Percentiles rank a stretch among this genome's conserved stretches.
These are phyloP conservation scores for Torymus texanus DNA, from an alignment of 2,888 invertebrate genomes.

Conservation along the genomic window DNA sequence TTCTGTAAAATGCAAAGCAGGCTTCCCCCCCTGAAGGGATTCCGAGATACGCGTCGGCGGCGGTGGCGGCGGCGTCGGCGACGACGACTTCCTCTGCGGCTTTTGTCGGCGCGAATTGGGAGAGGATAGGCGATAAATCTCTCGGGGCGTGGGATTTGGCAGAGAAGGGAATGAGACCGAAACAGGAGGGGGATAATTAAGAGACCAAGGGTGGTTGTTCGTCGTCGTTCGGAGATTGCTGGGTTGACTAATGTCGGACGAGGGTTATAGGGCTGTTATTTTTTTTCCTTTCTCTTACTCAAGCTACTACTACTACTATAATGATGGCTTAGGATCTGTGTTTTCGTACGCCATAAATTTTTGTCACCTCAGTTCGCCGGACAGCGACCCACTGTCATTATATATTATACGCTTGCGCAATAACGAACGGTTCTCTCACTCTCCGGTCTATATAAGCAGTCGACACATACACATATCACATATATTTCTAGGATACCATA, in stretches of 20 bases:
- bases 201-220: background rate
- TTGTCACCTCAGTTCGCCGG: too few species aligned
- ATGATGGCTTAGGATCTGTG: too few species aligned
- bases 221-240: constrained; percentile 11
- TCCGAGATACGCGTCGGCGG: constrained; percentile 21
- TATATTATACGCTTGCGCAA: too few species aligned
- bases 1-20: constrained; percentile 70
- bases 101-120: constrained; percentile 31
- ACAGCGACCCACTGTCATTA: too few species aligned
- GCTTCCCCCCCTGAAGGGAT: constrained; percentile 59
- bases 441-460: too few species aligned
- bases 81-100: constrained; percentile 19
- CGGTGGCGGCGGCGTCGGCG: background rate
- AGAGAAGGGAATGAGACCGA: background rate
- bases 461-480: too few species aligned
- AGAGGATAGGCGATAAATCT: constrained; percentile 36
- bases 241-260: constrained; percentile 27
- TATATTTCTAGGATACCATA: too few species aligned
- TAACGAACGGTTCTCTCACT: too few species aligned
- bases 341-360: too few species aligned
- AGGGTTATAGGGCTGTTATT: background rate
- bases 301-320: too few species aligned
- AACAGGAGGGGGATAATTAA: constrained; percentile 7
- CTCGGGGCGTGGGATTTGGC: background rate
- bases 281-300: background rate